These are phyloP conservation scores for Rhinella marina DNA, from an alignment of 2,797 vertebrate species.

Conservation along the genomic window DNA sequence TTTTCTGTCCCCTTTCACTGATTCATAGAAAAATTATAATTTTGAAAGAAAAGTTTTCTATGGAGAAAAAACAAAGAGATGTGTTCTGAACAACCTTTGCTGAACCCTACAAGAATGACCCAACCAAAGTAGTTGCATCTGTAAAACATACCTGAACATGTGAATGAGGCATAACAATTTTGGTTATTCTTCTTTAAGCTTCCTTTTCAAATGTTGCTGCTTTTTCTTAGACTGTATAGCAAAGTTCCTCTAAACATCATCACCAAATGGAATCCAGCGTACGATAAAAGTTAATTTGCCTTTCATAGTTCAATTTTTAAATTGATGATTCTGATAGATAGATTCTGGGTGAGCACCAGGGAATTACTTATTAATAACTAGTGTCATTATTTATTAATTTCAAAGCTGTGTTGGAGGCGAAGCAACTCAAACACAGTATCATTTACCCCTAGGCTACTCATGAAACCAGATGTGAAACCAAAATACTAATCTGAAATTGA, in stretches of 20 bases:
- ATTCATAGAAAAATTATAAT: too few relatives aligned
- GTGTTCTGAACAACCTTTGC: too few relatives aligned
- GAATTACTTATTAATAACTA: constrained; percentile 44
- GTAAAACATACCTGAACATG: too few relatives aligned
- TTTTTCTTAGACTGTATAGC: background rate
- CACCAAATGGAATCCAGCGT: background rate
- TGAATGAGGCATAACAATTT: background rate
- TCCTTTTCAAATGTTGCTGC: background rate
- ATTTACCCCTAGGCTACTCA: constrained; percentile 20
- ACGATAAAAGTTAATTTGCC: background rate
- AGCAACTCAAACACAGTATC: constrained; percentile 33
- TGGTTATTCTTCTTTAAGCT: background rate
- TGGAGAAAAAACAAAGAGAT: too few relatives aligned
- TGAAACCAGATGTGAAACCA: constrained; percentile 34
- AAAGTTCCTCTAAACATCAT: background rate
- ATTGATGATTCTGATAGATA: background rate
- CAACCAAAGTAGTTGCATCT: too few relatives aligned
- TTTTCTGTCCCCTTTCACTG: too few relatives aligned
- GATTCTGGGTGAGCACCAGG: constrained; percentile 16
- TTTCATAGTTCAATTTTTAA: constrained; percentile 21
- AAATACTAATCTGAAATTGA: constrained; percentile 33
- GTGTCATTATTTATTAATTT: constrained; percentile 47
- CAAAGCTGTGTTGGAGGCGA: constrained; percentile 39
- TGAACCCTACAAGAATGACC: too few relatives aligned
- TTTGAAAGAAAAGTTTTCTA: too few relatives aligned